Evolutionary conservation across 2,113 vertebrate species (phyloP).

Genomic region (Oriolus oriolus): DNA sequence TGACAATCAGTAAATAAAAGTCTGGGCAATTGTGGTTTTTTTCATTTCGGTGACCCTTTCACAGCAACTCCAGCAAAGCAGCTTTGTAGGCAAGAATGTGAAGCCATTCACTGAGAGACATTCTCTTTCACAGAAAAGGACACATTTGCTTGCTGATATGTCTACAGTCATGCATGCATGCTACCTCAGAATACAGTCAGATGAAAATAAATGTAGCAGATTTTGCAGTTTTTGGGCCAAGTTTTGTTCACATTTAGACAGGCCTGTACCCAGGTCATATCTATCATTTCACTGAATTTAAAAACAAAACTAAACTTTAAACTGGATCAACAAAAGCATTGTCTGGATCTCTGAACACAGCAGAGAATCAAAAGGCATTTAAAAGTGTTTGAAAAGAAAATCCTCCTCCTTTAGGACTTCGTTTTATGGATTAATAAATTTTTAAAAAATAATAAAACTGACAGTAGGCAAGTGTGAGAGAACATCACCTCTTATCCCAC

Average conservation of each 20-base stretch:
- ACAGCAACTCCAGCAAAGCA: neutral
- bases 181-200: neutral
- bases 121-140: neutral
- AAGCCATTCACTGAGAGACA: neutral
- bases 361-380: neutral
- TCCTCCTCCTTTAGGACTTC: neutral
- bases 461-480: neutral
- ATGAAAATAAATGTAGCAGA: neutral
- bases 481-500: neutral
- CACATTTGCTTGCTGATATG: neutral
- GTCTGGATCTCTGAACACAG: neutral
- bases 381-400: neutral
- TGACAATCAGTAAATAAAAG: conserved; percentile 1
- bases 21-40: neutral
- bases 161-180: rapidly evolving
- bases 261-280: neutral
- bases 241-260: neutral
- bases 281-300: neutral
- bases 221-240: neutral
- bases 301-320: neutral
- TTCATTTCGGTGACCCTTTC: neutral
- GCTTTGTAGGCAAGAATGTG: neutral
- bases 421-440: neutral
- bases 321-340: neutral
- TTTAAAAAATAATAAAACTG: neutral